Percentiles rank a stretch among this genome's conserved stretches.
Conservation (phyloP, 2,888 invertebrate species). For the Apocheima hispidaria region DNA sequence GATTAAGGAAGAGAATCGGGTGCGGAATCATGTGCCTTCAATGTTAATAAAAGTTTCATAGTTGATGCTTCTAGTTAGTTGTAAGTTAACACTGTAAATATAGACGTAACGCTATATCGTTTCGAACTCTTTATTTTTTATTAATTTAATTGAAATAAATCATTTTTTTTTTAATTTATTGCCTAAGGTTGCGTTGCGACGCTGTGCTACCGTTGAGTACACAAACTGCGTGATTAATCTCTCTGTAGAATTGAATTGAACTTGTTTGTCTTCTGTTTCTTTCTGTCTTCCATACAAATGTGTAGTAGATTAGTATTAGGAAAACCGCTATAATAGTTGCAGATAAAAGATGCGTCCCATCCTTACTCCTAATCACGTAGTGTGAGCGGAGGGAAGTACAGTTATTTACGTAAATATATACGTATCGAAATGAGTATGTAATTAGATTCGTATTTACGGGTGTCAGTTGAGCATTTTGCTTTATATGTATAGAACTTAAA, state of each 20-base stretch:
- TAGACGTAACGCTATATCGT: conserved; percentile 73
- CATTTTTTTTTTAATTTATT: conserved; percentile 77
- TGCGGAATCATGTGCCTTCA: conserved; percentile 86
- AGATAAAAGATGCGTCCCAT: background rate
- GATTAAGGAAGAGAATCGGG: conserved; percentile 74
- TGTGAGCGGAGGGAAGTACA: too few species aligned
- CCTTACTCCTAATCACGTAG: background rate
- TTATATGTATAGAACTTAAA: too few species aligned
- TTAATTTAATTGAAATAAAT: conserved; percentile 75
- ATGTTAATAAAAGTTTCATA: conserved; percentile 83
- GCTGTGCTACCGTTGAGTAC: conserved; percentile 28
- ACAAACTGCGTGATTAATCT: background rate
- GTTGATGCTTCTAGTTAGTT: conserved; percentile 84
- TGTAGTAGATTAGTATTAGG: background rate
- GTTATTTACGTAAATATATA: too few species aligned
- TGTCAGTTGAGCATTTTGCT: too few species aligned
- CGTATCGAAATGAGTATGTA: too few species aligned
- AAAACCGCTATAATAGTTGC: background rate
- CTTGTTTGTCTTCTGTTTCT: conserved; percentile 6
- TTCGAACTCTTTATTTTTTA: conserved; percentile 81
- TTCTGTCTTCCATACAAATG: conserved; percentile 27
- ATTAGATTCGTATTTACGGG: too few species aligned
- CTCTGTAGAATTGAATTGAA: background rate
- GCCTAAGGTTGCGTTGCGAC: conserved; percentile 64
- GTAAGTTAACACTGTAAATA: conserved; percentile 83